Base-by-base conservation (phyloP, 2,797 vertebrate species). In the Pseudochaenichthys georgianus region DNA sequence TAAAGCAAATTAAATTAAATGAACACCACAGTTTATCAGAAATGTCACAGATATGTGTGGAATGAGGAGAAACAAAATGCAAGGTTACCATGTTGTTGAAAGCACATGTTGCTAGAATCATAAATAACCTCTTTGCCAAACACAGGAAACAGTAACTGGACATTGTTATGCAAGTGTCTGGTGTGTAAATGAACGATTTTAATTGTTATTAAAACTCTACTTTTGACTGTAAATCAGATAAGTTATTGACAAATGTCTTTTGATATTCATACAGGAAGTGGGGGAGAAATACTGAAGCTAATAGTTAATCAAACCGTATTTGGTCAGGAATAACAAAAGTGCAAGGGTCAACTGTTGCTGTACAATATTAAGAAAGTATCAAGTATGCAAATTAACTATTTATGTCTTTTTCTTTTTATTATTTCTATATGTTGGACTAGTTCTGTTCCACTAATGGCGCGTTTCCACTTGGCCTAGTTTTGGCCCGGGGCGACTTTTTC, bases 301-400 rank as follows among this genome's bases (percentile, higher is more conserved):
- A 2, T 59, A 73, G 4, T 62, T 70, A 9, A 51, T 53, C 52
- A 2, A 52, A 46, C 1, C 1, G 2, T 19, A 41, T 48, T 64
- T 52, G 10, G 19, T 75, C 57, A 61, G 73, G 45, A 65, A 53
- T 52, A 61, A 70, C 10, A n/a, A 52, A 59, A 51, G 57, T 52
- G 57, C 55, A 19, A 9, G 1, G 1, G 13, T 16, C 41, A 50
- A 10, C 23, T 17, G 15, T 8, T 19, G 1, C 42, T 54, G 31
- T 7, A 21, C 50, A 5, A 48, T 4, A 8, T 41, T 7, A n/a
- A 13, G 47, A 0, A 10, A n/a, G 31, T 6, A 28, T 55, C 28
- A 38, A n/a, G 12, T n/a, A 4, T 41, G 16, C 31, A 31, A 54
- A 62, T 12, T 7, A 43, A 43, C 2, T 2, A 15, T 3, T 45